These are phyloP conservation scores for Harpalus rufipes DNA, from an alignment of 2,888 invertebrate genomes.

Conservation along the genomic window DNA sequence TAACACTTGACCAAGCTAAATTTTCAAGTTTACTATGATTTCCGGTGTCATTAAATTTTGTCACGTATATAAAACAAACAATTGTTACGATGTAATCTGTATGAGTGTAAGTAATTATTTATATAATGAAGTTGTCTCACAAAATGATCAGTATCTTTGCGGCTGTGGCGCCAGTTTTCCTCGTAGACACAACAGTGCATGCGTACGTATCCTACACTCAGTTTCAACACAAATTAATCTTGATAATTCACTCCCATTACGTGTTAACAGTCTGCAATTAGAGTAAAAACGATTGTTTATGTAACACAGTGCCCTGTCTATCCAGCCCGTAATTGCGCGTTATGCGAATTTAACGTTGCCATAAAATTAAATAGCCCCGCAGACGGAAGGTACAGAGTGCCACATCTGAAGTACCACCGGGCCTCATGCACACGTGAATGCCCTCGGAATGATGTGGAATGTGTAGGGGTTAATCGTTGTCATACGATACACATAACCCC, in stretches of 20 bases:
- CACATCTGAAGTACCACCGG: constrained; percentile 31
- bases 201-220: constrained; percentile 22
- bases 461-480: constrained; percentile 12
- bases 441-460: constrained; percentile 17
- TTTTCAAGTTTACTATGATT: too few species aligned
- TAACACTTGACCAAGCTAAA: too few species aligned
- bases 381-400: constrained; percentile 29
- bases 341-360: constrained; percentile 68
- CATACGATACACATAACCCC: not conserved
- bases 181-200: not conserved
- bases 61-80: not conserved
- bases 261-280: constrained; percentile 66
- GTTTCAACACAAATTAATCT: constrained; percentile 59
- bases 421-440: constrained; percentile 29
- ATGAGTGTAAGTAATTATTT: constrained; percentile 15
- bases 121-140: constrained; percentile 8
- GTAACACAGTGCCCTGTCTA: constrained; percentile 59
- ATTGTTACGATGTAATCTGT: not conserved
- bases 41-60: too few species aligned
- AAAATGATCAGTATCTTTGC: constrained; percentile 34
- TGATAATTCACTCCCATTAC: constrained; percentile 65
- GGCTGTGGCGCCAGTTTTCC: constrained; percentile 14
- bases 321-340: constrained; percentile 67
- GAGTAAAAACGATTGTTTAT: constrained; percentile 65
- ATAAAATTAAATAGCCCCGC: constrained; percentile 69